Evolutionary conservation across 1,140 invertebrate genomes (phyloP), one percentile per base, ranked within the genome.

Genomic region (Pseudoatta argentina): DNA sequence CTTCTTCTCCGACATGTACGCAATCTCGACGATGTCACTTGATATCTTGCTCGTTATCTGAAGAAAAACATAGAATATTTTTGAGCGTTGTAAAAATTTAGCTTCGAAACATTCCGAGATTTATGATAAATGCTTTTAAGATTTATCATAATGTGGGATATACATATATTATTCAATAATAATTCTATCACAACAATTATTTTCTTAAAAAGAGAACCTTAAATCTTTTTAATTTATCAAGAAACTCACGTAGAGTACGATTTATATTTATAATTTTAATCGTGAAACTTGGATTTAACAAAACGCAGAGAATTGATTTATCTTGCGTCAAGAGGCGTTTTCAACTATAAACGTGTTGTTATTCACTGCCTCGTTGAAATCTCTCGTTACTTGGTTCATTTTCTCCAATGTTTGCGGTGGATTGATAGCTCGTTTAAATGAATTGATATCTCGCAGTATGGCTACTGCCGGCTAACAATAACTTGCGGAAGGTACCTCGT

Each of bases 371-470:
- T 73, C 39, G 79, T 44, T 61, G 67, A 82, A 82, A 82, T 39
- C 21, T 44, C 53, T 73, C 39, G 67, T 59, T 72, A 48, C 39
- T 61, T 72, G 3, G 21, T 81, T 59, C 34, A 44, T 82, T 72
- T 67, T 12, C 10, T 24, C 4, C 44, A 53, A 30, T 16, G 39
- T 24, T 48, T 44, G 48, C 48, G 75, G 39, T 77, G 51, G 66
- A 81, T 71, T 59, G 53, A 72, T 82, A 73, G 69, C 69, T 83
- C 79, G 79, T 82, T 72, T 72, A 73, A 83, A 73, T 61, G 39
- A 83, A 83, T 83, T 83, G 79, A 83, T 83, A 83, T 73, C 79
- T 73, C 79, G 39, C 39, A 44, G 55, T 14, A 44, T 21, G 27
- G 55, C 79, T 73, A 24, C 59, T 21, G 53, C 79, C 30, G 21